Conservation (phyloP, 37 sponge, comb jelly and placozoan species). For the Spongia lamella region DNA sequence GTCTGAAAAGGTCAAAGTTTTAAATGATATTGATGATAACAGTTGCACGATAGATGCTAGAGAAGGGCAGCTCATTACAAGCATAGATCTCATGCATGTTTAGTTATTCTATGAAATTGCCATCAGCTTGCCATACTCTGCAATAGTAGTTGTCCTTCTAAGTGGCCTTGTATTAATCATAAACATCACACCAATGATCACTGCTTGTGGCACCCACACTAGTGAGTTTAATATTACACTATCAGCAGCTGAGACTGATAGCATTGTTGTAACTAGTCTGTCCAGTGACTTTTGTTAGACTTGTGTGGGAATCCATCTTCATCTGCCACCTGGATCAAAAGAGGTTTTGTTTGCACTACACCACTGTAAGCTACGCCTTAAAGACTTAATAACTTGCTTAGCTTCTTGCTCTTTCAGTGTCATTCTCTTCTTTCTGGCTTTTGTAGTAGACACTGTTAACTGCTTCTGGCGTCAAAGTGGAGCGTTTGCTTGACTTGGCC, state of each 20-base stretch:
- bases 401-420: constrained; percentile 13
- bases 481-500: constrained; percentile 6
- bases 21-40: too few relatives aligned
- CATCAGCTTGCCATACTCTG: constrained; percentile 20
- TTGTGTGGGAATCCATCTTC: constrained; percentile 27
- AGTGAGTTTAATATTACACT: too few relatives aligned
- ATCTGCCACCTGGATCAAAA: constrained; percentile 6
- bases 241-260: too few relatives aligned
- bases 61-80: too few relatives aligned
- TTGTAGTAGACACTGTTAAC: constrained; percentile 22
- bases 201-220: constrained; percentile 14
- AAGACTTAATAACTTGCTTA: constrained; percentile 17
- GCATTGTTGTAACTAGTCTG: constrained; percentile 5
- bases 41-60: too few relatives aligned
- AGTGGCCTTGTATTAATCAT: constrained; percentile 14
- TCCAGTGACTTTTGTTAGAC: constrained; percentile 13
- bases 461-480: constrained; percentile 16
- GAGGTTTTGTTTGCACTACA: constrained; percentile 4
- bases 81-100: too few relatives aligned
- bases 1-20: too few relatives aligned
- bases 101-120: too few relatives aligned
- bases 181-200: constrained; percentile 25
- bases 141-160: neutral
- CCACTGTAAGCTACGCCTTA: constrained; percentile 28
- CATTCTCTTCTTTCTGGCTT: neutral